These are phyloP conservation scores for Sebastes jordani DNA, from an alignment of 2,797 vertebrate genomes.

Conservation along the genomic window DNA sequence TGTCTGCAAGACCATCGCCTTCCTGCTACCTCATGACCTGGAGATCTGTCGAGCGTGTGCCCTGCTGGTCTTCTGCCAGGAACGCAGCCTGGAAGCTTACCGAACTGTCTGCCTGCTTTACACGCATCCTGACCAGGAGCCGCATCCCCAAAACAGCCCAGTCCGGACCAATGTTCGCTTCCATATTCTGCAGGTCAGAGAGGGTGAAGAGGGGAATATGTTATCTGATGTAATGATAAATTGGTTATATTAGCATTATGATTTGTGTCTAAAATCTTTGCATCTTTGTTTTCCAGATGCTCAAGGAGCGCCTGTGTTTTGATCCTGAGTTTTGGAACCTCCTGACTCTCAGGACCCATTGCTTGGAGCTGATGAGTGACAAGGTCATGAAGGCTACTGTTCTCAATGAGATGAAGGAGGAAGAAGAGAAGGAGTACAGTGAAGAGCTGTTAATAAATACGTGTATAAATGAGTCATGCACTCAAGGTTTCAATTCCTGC, in stretches of 20 bases:
- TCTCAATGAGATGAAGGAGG: slow-evolving; percentile 85
- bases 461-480: slow-evolving; percentile 40
- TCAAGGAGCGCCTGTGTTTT: slow-evolving; percentile 95
- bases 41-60: slow-evolving; percentile 96
- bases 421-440: slow-evolving; percentile 71
- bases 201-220: background rate
- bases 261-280: background rate
- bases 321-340: slow-evolving; percentile 99
- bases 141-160: slow-evolving; percentile 87
- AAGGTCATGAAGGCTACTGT: slow-evolving; percentile 82
- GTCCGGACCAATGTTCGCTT: slow-evolving; percentile 93
- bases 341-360: slow-evolving; percentile 92
- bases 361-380: slow-evolving; percentile 90
- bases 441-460: slow-evolving; percentile 63
- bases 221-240: background rate
- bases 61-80: slow-evolving; percentile 94
- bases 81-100: slow-evolving; percentile 93
- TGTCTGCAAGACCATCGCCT: slow-evolving; percentile 95
- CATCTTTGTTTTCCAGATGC: slow-evolving; percentile 82
- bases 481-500: slow-evolving; percentile 9
- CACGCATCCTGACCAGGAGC: slow-evolving; percentile 93
- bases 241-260: background rate
- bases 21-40: slow-evolving; percentile 93
- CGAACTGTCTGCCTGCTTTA: slow-evolving; percentile 92
- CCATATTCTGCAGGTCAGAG: slow-evolving; percentile 81